These are phyloP conservation scores for Callipepla squamata DNA, from an alignment of 2,113 vertebrate species.

Conservation along the genomic window DNA sequence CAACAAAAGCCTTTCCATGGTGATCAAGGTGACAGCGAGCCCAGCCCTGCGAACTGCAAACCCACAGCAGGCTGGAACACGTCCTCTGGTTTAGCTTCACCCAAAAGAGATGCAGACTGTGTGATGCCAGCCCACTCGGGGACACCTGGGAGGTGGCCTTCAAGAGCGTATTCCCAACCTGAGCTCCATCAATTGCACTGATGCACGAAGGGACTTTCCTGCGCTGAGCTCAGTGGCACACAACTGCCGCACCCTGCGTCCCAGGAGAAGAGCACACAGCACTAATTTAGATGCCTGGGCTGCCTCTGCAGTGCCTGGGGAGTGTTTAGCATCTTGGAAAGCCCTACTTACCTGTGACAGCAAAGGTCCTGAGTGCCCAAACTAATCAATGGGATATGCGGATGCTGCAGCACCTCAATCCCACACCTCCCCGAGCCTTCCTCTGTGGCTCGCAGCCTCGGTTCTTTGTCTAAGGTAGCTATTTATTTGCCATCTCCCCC, in stretches of 20 bases:
- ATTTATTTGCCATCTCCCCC: background rate
- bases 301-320: background rate
- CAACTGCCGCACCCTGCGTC: fast-evolving
- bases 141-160: background rate
- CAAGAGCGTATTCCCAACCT: background rate
- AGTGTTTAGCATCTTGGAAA: conserved; percentile 19
- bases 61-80: background rate
- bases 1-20: background rate
- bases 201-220: background rate
- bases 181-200: fast-evolving
- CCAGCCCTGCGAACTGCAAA: background rate
- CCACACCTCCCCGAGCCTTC: background rate
- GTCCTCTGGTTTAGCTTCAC: background rate
- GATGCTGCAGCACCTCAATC: background rate
- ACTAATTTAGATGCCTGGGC: background rate
- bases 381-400: background rate
- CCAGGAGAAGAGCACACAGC: background rate
- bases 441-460: fast-evolving
- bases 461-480: background rate
- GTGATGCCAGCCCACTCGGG: background rate
- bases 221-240: background rate
- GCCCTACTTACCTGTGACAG: background rate
- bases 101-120: background rate
- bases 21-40: background rate
- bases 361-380: background rate